phyloP scores from a whole-genome alignment of 2,797 vertebrate species.

The Sebastes hubbsi region DNA sequence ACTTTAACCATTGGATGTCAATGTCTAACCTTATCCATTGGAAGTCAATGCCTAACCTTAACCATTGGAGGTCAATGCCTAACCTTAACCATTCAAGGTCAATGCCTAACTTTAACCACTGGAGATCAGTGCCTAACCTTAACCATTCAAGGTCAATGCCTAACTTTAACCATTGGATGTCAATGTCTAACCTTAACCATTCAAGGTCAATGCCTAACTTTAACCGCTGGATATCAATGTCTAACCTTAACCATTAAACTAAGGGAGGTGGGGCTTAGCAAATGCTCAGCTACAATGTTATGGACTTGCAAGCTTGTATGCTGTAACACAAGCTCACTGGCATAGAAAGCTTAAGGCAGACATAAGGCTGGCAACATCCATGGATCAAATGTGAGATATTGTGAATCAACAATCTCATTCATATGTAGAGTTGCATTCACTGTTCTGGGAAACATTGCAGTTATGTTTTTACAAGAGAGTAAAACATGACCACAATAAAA shows the following conservation, averaged over 20 bases:
- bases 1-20: too few species aligned
- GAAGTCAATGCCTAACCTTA: too few species aligned
- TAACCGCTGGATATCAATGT: too few species aligned
- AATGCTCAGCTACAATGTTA: not conserved
- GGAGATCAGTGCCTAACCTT: too few species aligned
- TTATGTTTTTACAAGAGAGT: slow-evolving; percentile 13
- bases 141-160: too few species aligned
- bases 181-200: too few species aligned
- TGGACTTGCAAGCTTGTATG: not conserved
- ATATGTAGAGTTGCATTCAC: not conserved
- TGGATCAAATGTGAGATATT: not conserved
- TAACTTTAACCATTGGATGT: too few species aligned
- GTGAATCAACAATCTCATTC: not conserved
- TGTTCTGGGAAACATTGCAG: slow-evolving; percentile 6
- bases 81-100: too few species aligned
- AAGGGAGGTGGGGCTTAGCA: not conserved
- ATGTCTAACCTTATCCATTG: too few species aligned
- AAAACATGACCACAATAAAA: slow-evolving; percentile 23
- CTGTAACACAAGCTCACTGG: not conserved
- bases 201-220: too few species aligned
- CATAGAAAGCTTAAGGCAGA: not conserved
- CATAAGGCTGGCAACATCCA: not conserved
- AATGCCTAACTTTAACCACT: too few species aligned
- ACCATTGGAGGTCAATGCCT: rapidly evolving
- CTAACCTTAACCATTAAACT: not conserved